A percentile compares a stretch with the other conserved stretches of the same genome.
Conservation (phyloP, 1,140 invertebrate species). For the Epicauta chinensis region DNA sequence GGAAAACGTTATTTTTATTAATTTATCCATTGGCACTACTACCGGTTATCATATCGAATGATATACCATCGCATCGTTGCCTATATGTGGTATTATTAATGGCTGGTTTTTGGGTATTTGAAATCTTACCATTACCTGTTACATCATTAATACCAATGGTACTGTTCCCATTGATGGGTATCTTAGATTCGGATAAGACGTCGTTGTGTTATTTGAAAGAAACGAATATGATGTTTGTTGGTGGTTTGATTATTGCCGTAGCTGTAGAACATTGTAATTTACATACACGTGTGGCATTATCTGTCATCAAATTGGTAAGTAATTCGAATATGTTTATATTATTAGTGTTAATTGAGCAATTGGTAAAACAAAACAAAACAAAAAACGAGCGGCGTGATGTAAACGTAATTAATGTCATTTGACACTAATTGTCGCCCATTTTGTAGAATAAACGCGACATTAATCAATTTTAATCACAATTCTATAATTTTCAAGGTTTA, state of each 20-base stretch:
- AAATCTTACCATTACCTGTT: constrained; percentile 71
- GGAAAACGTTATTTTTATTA: constrained; percentile 37
- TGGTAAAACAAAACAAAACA: too few relatives aligned
- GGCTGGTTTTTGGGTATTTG: constrained; percentile 80
- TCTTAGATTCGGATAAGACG: constrained; percentile 55
- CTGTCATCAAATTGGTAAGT: constrained; percentile 57
- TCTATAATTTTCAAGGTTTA: too few relatives aligned
- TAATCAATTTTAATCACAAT: too few relatives aligned
- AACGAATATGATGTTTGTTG: constrained; percentile 81
- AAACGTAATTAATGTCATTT: too few relatives aligned
- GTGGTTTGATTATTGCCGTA: constrained; percentile 74
- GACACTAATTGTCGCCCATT: too few relatives aligned
- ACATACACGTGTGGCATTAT: constrained; percentile 76
- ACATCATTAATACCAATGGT: constrained; percentile 81
- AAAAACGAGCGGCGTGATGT: too few relatives aligned
- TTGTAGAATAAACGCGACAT: too few relatives aligned
- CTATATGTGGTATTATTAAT: constrained; percentile 74
- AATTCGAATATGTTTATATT: too few relatives aligned
- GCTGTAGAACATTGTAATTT: constrained; percentile 79
- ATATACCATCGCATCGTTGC: constrained; percentile 53
- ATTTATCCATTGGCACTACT: constrained; percentile 37
- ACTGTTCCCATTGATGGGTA: constrained; percentile 70
- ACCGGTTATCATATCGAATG: constrained; percentile 36
- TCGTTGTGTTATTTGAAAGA: constrained; percentile 74
- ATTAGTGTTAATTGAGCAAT: too few relatives aligned